A percentile compares a stretch with the other conserved stretches of the same genome.
Conservation (phyloP, 1,140 invertebrate species). For the Aphis gossypii region DNA sequence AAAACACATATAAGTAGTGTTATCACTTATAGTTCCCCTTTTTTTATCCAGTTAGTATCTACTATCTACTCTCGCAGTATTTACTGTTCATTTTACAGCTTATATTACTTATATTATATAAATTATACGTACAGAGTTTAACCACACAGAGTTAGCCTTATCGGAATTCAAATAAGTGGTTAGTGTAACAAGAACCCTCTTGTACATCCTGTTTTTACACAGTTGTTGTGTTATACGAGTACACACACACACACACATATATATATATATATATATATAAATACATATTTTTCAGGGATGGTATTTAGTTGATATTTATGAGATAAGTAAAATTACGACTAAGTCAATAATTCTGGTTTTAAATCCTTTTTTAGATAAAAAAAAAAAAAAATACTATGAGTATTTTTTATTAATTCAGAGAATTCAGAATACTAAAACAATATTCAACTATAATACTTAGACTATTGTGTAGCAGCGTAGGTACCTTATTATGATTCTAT, state of each 20-base stretch:
- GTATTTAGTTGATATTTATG: neutral
- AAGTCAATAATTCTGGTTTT: neutral
- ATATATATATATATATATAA: neutral
- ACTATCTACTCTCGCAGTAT: neutral
- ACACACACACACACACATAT: neutral
- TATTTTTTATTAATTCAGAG: neutral
- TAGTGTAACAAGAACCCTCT: neutral
- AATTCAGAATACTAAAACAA: neutral
- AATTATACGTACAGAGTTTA: neutral
- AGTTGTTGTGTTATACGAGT: neutral
- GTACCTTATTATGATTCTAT: neutral
- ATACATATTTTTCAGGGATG: neutral
- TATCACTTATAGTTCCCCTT: neutral
- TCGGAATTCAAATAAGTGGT: conserved; percentile 5
- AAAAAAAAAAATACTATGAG: too few relatives aligned
- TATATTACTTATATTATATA: neutral
- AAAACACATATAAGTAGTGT: neutral
- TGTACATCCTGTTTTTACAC: neutral
- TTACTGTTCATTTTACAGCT: neutral
- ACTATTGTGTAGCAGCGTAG: neutral
- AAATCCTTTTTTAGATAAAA: neutral
- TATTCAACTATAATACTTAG: neutral
- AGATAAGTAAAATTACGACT: neutral
- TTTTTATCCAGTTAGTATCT: neutral
- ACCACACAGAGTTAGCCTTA: neutral